Evolutionary conservation across 2,888 invertebrate genomes (phyloP), one percentile per base, ranked within the genome.

Genomic region (Hypercompe scribonia): DNA sequence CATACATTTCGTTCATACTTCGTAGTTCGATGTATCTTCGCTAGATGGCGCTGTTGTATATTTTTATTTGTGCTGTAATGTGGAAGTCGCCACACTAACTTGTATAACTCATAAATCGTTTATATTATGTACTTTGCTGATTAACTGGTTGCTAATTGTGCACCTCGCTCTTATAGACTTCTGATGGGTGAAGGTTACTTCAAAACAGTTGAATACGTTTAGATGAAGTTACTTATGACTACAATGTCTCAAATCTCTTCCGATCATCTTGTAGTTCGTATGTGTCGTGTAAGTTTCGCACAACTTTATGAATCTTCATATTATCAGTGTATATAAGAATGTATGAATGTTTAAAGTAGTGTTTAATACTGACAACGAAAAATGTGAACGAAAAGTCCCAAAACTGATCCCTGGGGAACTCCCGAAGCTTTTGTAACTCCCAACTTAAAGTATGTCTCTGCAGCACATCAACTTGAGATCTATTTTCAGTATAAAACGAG

Each of bases 361-460:
- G 36, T 7, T 36, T 36, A 36, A 36, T 36, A 36, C 11, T 11
- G 36, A 11, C 36, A 36, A 36, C 11, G n/a, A n/a, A n/a, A n/a
- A n/a, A n/a, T n/a, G n/a, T n/a, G n/a, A n/a, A n/a, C n/a, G n/a
- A n/a, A n/a, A n/a, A n/a, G n/a, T n/a, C n/a, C n/a, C n/a, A n/a
- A n/a, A n/a, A n/a, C n/a, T n/a, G n/a, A 33, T 21, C 67, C 61
- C 42, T 69, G 58, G 5, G 61, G 63, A 58, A 69, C 67, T n/a
- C 39, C 68, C 5, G 15, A 58, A 69, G 2, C 39, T n/a, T 15
- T 63, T 36, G 28, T 36, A 39, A 10, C 61, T 36, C 42, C n/a
- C 33, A 63, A 28, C 69, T 42, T 13, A 39, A 36, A 33, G 36
- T 31, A 21, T 61, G 42, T n/a, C 63, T 42, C 33, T 61, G 39